Evolutionary conservation across 64 coral and sea anemone genomes (phyloP), one percentile per base, ranked within the genome.

Genomic region (Stichodactyla helianthus): DNA sequence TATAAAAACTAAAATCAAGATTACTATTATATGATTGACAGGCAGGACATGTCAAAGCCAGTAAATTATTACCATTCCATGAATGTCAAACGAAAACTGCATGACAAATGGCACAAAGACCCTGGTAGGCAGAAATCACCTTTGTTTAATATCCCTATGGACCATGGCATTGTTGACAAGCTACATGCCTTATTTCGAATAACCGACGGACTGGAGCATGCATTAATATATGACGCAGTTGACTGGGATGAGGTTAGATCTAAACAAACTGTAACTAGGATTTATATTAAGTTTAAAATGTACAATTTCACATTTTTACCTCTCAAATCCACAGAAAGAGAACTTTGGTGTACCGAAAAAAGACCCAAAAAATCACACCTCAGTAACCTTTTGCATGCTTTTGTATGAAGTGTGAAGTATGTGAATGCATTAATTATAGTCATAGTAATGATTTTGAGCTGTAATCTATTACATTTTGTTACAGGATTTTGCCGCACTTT

Each of bases 141-240:
- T 52, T 26, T 82, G 79, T 82, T 82, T 50, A 50, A 82, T 82
- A 82, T 82, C 53, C 79, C 79, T 82, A 27, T 82, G 44, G 79
- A 82, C 53, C 79, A 82, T 31, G 50, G 53, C 23, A 55, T 50
- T 27, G 79, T 82, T 51, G 79, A 82, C 11, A 31, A 82, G 79
- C 31, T 82, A 52, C 79, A 82, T 82, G 79, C 53, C 28, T 52
- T 82, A 26, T 26, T 82, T 17, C 44, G 79, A 82, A 82, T 82
- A 22, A 82, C 79, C 2, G 79, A 82, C 79, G 16, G 79, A 82
- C 79, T 82, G 79, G 79, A 82, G 79, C 79, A 82, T 82, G 79
- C 79, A 51, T 55, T 82, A 55, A 82, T 82, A 51, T 51, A 82
- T 55, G 53, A 55, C 51, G 79, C 79, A 82, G 53, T 82, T 82